Evolutionary conservation across 2,113 vertebrate species (phyloP).

Genomic region (Junco hyemalis): DNA sequence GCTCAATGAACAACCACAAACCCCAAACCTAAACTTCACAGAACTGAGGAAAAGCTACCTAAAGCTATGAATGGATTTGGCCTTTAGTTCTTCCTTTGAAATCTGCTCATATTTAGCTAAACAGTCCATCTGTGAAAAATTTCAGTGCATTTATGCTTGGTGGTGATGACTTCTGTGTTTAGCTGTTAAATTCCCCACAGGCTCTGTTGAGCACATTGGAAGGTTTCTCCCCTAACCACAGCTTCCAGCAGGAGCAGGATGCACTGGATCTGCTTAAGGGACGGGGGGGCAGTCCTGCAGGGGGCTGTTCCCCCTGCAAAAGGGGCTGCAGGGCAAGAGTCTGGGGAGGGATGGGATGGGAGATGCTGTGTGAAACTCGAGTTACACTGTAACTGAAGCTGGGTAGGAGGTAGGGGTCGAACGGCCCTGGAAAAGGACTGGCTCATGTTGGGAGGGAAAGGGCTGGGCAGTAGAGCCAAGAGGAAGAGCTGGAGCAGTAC

Average conservation of each 20-base stretch:
- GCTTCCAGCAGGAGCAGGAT: not conserved
- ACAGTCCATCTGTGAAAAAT: not conserved
- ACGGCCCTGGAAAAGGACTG: not conserved
- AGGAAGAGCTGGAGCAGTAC: not conserved
- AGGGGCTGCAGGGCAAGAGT: not conserved
- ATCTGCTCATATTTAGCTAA: not conserved
- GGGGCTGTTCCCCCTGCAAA: not conserved
- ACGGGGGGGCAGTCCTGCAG: not conserved
- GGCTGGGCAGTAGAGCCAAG: not conserved
- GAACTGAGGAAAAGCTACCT: not conserved
- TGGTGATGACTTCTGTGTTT: not conserved
- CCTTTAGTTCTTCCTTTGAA: not conserved
- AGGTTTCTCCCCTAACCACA: not conserved
- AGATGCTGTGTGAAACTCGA: not conserved
- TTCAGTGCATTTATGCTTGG: not conserved
- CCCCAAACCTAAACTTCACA: not conserved
- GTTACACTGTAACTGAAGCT: not conserved
- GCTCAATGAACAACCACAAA: not conserved
- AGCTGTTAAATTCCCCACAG: not conserved
- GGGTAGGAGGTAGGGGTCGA: not conserved
- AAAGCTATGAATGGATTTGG: not conserved
- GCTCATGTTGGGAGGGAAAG: not conserved
- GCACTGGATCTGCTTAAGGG: not conserved
- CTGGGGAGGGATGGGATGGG: not conserved
- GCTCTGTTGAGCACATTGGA: not conserved